Evolutionary conservation across 2,797 vertebrate genomes (phyloP), one percentile per base, ranked within the genome.

Genomic region (Anguilla marmorata): DNA sequence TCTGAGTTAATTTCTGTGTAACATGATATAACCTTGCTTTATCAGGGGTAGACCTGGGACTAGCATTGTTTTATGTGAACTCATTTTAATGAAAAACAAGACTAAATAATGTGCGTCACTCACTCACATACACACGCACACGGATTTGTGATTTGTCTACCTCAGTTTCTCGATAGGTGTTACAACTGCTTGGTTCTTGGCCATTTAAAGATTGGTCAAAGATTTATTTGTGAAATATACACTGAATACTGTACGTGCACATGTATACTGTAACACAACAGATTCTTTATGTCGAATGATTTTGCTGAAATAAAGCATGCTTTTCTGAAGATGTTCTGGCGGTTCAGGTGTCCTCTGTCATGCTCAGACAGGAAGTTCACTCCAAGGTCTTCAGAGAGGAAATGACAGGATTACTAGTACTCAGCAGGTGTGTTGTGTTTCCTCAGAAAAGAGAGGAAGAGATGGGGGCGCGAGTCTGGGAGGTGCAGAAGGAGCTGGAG

Each of bases 401-500:
- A 79, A 41, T 79, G 74, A 41, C 33, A 45, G 79, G 41, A n/a
- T 82, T 48, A n/a, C 41, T 48, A 24, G 19, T 2, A n/a, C 79
- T 82, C 41, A 82, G 41, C 45, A 82, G 79, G 19, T 24, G 21
- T 5, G 7, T 60, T 24, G 27, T 90, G 27, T 91, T 21, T 89
- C 86, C 91, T 66, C 93, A 99, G 99, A 96, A 92, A 93, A 97
- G 98, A 91, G 99, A 99, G 92, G 97, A 98, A 88, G 98, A 99
- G 96, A 99, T 99, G 99, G 96, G 98, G 33, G 94, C 93, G 84
- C 95, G 97, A 93, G 98, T 99, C 90, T 95, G 94, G 86, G 97
- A 98, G 89, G 93, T 99, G 74, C 97, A 99, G 93, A 95, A 96
- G 84, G 97, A 98, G 74, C 93, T 99, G 69, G 96, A 97, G 90